A percentile compares a stretch with the other conserved stretches of the same genome.
Conservation (phyloP, 1,140 invertebrate genomes). For the Chelonus insularis region DNA sequence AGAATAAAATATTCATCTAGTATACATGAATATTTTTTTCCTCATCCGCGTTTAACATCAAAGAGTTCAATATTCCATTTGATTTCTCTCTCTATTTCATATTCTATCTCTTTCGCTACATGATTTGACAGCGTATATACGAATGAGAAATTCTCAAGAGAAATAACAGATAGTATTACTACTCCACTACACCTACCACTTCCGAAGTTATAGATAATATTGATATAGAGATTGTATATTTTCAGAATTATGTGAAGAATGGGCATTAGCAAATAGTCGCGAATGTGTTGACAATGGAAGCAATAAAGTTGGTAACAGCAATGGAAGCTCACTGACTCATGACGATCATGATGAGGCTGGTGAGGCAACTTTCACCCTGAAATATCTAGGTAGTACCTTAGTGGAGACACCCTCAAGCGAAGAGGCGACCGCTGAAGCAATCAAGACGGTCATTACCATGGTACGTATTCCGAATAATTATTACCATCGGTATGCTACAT, state of each 20-base stretch:
- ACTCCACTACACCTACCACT: too few relatives aligned
- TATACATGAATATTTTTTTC: not conserved
- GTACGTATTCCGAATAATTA: slow-evolving; percentile 43
- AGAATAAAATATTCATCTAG: not conserved
- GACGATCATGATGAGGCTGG: slow-evolving; percentile 63
- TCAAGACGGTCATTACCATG: slow-evolving; percentile 72
- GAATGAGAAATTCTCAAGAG: too few relatives aligned
- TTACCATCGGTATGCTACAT: slow-evolving; percentile 5
- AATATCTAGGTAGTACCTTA: slow-evolving; percentile 73
- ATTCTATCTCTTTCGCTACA: not conserved
- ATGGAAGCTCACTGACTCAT: slow-evolving; percentile 43
- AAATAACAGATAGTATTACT: too few relatives aligned
- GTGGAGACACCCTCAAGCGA: slow-evolving; percentile 69
- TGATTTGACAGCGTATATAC: not conserved
- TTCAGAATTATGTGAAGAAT: slow-evolving; percentile 77
- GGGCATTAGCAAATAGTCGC: slow-evolving; percentile 67
- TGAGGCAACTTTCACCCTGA: slow-evolving; percentile 68
- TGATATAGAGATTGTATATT: slow-evolving; percentile 12
- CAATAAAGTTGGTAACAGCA: slow-evolving; percentile 30
- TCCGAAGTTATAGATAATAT: not conserved
- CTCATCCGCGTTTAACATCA: not conserved
- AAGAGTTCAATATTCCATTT: slow-evolving; percentile 5
- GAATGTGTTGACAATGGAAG: slow-evolving; percentile 67
- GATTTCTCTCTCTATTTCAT: not conserved
- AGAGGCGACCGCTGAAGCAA: slow-evolving; percentile 68